Evolutionary conservation across 2,797 vertebrate genomes (phyloP).

Genomic region (Atherinosoma microstoma): DNA sequence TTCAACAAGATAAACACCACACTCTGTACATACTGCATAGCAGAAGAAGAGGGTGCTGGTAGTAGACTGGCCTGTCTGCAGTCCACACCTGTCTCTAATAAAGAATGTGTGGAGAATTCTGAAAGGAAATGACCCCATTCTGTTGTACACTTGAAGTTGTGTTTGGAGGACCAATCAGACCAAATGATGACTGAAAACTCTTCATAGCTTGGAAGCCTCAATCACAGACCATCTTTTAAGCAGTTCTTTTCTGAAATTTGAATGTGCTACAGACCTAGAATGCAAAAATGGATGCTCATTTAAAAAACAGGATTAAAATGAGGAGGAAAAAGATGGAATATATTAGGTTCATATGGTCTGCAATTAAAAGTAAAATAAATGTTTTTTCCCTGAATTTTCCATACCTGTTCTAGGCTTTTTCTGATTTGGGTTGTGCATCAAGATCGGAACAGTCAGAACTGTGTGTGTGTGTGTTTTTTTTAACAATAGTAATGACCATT

Average conservation of each 20-base stretch:
- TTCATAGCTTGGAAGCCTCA: neutral
- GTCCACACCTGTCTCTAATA: neutral
- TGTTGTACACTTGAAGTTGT: neutral
- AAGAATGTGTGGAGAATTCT: neutral
- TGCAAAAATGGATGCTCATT: neutral
- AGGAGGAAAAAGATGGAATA: neutral
- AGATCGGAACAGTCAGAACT: neutral
- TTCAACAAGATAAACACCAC: neutral
- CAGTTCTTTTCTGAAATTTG: neutral
- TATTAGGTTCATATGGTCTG: neutral
- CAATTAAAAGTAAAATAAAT: neutral
- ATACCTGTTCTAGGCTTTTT: too few species aligned
- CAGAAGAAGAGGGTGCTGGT: neutral
- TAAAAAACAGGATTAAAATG: too few species aligned
- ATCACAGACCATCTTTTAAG: neutral
- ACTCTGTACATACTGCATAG: neutral
- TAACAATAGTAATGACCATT: neutral
- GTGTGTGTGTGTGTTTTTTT: neutral
- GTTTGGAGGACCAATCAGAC: neutral
- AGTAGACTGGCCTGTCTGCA: neutral
- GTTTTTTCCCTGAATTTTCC: too few species aligned
- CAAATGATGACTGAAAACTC: too few species aligned
- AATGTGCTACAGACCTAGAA: neutral
- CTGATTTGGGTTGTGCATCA: too few species aligned
- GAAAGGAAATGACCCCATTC: neutral